Conservation (phyloP, 2,797 vertebrate genomes). For the Bradypodion ventrale region DNA sequence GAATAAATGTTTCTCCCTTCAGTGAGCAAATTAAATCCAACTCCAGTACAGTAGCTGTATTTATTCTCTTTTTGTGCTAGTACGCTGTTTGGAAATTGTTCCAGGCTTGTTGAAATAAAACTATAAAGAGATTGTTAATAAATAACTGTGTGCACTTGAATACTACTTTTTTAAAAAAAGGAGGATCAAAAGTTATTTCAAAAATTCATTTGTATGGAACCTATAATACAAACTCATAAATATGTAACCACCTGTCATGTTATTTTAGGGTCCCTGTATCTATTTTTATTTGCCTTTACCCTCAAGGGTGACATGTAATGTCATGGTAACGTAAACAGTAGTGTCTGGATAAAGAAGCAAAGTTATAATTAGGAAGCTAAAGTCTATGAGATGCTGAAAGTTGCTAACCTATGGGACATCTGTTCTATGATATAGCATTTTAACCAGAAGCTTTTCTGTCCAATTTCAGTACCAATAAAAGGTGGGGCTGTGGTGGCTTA, state of each 20-base stretch:
- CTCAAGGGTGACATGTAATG: conserved; percentile 66
- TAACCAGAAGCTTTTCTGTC: conserved; percentile 52
- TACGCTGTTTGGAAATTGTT: neutral
- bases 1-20: conserved; percentile 22
- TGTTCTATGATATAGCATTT: conserved; percentile 66
- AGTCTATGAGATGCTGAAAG: conserved; percentile 68
- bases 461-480: conserved; percentile 41
- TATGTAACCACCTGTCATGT: conserved; percentile 77
- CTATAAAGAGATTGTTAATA: conserved; percentile 3
- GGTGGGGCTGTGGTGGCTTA: conserved; percentile 10
- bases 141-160: conserved; percentile 15
- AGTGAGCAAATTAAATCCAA: neutral
- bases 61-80: neutral
- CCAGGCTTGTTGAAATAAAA: conserved; percentile 24
- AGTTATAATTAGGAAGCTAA: conserved; percentile 73
- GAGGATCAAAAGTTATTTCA: conserved; percentile 34
- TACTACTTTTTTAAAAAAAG: conserved; percentile 40
- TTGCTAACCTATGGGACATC: conserved; percentile 68
- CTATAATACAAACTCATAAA: conserved; percentile 58
- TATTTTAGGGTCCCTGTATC: conserved; percentile 74
- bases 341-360: conserved; percentile 62
- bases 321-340: conserved; percentile 79
- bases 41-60: neutral
- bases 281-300: conserved; percentile 74
- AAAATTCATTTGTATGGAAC: conserved; percentile 47